Evolutionary conservation across 2,888 invertebrate genomes (phyloP).

Genomic region (Opisthograptis luteolata): DNA sequence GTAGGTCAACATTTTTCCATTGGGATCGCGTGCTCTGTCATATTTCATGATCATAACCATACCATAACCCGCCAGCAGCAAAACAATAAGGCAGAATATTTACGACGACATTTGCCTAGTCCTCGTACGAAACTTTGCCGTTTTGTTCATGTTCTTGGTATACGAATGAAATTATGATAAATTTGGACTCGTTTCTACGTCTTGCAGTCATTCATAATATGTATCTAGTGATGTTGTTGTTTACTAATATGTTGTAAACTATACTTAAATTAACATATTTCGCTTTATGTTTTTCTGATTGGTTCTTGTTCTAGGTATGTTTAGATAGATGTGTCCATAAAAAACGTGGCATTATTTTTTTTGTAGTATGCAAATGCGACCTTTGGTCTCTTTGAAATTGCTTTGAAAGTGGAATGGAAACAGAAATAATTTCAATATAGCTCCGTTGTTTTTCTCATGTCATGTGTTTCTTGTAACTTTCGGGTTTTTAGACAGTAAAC

Average conservation of each 20-base stretch:
- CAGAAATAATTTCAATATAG: too few relatives aligned
- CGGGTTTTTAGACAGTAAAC: too few relatives aligned
- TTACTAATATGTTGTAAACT: neutral
- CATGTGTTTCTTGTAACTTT: too few relatives aligned
- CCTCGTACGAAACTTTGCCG: slow-evolving; percentile 13
- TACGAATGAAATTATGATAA: slow-evolving; percentile 22
- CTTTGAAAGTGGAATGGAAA: too few relatives aligned
- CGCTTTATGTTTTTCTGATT: too few relatives aligned
- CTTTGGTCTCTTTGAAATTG: too few relatives aligned
- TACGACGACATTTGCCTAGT: slow-evolving; percentile 23
- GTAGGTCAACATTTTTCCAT: neutral
- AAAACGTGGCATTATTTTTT: too few relatives aligned
- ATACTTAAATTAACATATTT: neutral
- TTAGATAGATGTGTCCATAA: too few relatives aligned
- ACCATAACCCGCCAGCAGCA: slow-evolving; percentile 16
- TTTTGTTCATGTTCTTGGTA: slow-evolving; percentile 23
- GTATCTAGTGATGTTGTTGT: neutral
- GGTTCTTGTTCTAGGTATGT: neutral
- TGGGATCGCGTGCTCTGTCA: slow-evolving; percentile 14
- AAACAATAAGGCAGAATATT: slow-evolving; percentile 25
- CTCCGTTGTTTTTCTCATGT: too few relatives aligned
- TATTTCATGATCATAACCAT: slow-evolving; percentile 20
- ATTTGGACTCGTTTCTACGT: neutral
- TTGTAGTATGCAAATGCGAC: too few relatives aligned
- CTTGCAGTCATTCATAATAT: slow-evolving; percentile 5